These are phyloP conservation scores for Chaenogobius annularis DNA, from an alignment of 2,113 vertebrate species.

Conservation along the genomic window DNA sequence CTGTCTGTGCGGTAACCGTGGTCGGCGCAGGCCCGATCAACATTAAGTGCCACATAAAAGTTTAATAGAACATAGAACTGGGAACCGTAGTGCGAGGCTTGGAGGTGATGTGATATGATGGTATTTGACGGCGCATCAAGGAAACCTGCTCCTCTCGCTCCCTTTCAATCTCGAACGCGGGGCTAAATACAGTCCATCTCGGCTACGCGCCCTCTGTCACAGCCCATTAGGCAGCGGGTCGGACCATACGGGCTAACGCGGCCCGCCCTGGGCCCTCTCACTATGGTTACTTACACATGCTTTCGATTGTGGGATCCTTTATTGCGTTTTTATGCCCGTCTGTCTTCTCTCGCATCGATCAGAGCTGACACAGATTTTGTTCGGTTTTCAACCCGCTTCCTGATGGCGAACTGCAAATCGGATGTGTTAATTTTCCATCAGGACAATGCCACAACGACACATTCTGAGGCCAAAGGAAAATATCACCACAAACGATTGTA, in stretches of 20 bases:
- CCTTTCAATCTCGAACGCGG: constrained; percentile 26
- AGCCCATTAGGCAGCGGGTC: constrained; percentile 63
- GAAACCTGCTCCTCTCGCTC: constrained; percentile 29
- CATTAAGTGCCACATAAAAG: constrained; percentile 75
- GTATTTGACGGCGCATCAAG: constrained; percentile 63
- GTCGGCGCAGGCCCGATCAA: constrained; percentile 66
- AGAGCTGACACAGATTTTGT: constrained; percentile 22
- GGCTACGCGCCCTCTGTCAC: constrained; percentile 60
- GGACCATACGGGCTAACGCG: constrained; percentile 25
- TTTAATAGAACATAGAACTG: constrained; percentile 73
- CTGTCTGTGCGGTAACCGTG: constrained; percentile 46
- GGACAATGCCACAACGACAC: not conserved
- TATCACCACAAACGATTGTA: not conserved
- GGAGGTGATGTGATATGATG: constrained; percentile 54
- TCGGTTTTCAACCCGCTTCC: constrained; percentile 17
- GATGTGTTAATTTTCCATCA: constrained; percentile 15
- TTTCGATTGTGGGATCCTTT: constrained; percentile 14
- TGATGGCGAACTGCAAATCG: not conserved
- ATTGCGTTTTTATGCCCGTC: constrained; percentile 5
- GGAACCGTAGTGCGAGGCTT: constrained; percentile 51
- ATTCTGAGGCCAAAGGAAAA: not conserved
- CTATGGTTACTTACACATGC: constrained; percentile 16
- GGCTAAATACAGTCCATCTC: constrained; percentile 61
- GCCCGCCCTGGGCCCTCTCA: constrained; percentile 15
- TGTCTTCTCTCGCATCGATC: constrained; percentile 16